These are phyloP conservation scores for Gila orcuttii DNA, from an alignment of 2,113 vertebrate genomes.

Conservation along the genomic window DNA sequence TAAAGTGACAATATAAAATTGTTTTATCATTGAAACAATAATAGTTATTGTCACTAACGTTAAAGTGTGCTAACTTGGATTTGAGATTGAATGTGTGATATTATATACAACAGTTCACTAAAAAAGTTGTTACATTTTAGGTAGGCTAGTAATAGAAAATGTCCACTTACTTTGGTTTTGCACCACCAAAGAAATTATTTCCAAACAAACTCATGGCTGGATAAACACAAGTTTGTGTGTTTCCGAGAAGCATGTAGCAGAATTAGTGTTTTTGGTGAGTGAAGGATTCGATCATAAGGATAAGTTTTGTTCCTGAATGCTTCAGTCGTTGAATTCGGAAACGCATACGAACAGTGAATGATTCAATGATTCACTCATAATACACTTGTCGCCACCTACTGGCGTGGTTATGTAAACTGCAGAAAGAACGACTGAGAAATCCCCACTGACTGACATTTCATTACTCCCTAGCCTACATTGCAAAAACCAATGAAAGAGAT, in stretches of 20 bases:
- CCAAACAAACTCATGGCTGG: background rate
- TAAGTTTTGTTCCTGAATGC: background rate
- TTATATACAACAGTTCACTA: background rate
- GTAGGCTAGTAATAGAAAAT: background rate
- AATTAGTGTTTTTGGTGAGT: too few relatives aligned
- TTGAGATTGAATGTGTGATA: background rate
- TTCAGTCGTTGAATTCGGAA: background rate
- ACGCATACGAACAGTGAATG: background rate
- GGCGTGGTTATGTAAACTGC: background rate
- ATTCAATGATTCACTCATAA: background rate
- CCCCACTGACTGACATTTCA: background rate
- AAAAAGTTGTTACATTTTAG: background rate
- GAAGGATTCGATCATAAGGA: too few relatives aligned
- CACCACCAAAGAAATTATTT: background rate
- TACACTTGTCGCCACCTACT: background rate
- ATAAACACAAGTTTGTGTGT: too few relatives aligned
- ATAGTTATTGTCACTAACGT: background rate
- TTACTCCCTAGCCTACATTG: background rate
- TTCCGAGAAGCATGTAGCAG: too few relatives aligned
- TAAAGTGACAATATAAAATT: background rate
- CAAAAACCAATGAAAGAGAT: background rate
- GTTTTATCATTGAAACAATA: background rate
- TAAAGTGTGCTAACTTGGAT: background rate
- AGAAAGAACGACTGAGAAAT: background rate
- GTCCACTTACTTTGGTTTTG: too few relatives aligned